A percentile compares a stretch with the other conserved stretches of the same genome.
Conservation (phyloP, 2,888 invertebrate species). For the Gnatocerus cornutus region DNA sequence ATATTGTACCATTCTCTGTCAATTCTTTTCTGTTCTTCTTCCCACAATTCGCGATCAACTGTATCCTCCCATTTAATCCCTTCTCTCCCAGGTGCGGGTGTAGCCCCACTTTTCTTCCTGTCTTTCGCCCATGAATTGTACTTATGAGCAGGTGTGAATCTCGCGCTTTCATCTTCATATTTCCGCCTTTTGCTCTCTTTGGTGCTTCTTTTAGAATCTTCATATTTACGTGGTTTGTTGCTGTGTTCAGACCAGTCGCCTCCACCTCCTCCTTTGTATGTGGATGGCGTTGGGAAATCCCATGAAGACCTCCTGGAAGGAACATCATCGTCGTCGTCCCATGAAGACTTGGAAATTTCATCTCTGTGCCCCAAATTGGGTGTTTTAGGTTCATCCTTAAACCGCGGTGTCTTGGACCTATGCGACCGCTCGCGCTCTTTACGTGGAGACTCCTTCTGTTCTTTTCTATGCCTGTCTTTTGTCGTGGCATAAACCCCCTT, state of each 20-base stretch:
- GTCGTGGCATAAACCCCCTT: slow-evolving; percentile 83
- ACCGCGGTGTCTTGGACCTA: slow-evolving; percentile 73
- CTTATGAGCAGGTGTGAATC: slow-evolving; percentile 91
- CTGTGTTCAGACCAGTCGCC: slow-evolving; percentile 67
- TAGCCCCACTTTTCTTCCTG: slow-evolving; percentile 78
- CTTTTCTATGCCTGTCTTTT: slow-evolving; percentile 71
- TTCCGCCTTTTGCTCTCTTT: slow-evolving; percentile 58
- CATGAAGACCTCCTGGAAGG: slow-evolving; percentile 85
- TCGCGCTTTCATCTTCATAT: slow-evolving; percentile 80
- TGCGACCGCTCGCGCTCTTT: slow-evolving; percentile 56
- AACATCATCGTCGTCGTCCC: slow-evolving; percentile 85
- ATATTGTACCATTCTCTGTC: slow-evolving; percentile 98
- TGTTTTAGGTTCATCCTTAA: slow-evolving; percentile 90
- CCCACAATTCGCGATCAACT: slow-evolving; percentile 88
- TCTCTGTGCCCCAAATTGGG: slow-evolving; percentile 80
- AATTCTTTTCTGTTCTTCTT: slow-evolving; percentile 90
- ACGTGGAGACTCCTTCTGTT: slow-evolving; percentile 48
- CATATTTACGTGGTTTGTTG: slow-evolving; percentile 57
- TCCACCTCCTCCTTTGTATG: slow-evolving; percentile 66
- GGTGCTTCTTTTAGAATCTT: slow-evolving; percentile 56
- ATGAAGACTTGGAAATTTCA: slow-evolving; percentile 80
- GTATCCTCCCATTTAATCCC: slow-evolving; percentile 78
- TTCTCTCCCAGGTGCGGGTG: slow-evolving; percentile 74
- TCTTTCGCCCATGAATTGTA: slow-evolving; percentile 86
- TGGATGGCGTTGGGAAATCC: slow-evolving; percentile 93